phyloP scores from a whole-genome alignment of 2,888 invertebrate genomes.

The Brachyptera risi region DNA sequence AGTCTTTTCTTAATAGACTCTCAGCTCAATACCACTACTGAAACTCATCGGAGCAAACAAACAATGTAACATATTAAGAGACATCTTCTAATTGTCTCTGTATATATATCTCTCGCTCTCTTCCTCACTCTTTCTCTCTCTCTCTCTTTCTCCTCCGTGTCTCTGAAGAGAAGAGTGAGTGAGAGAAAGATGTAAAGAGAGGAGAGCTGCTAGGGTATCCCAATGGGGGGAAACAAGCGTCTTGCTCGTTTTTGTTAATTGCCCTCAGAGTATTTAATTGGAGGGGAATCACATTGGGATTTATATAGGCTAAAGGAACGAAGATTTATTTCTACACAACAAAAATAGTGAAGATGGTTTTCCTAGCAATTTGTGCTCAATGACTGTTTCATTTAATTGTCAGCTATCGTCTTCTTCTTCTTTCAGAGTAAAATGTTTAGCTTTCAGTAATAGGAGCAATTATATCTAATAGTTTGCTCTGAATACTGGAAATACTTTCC shows the following conservation, averaged over 20 bases:
- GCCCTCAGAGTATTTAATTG: slow-evolving; percentile 16
- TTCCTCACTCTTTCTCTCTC: not conserved
- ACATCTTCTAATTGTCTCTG: not conserved
- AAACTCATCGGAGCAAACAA: not conserved
- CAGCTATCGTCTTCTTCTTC: slow-evolving; percentile 14
- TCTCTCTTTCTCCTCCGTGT: not conserved
- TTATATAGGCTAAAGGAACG: slow-evolving; percentile 21
- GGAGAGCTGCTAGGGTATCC: not conserved
- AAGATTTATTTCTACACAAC: slow-evolving; percentile 11
- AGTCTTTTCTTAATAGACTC: slow-evolving; percentile 8
- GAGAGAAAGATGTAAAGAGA: not conserved
- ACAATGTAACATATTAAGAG: not conserved
- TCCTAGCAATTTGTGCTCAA: slow-evolving; percentile 19
- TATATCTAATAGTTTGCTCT: slow-evolving; percentile 19
- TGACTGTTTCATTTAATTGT: slow-evolving; percentile 21
- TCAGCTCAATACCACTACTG: not conserved
- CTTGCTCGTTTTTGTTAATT: slow-evolving; percentile 18
- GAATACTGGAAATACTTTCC: slow-evolving; percentile 13
- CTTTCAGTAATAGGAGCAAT: slow-evolving; percentile 19
- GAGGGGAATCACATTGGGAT: slow-evolving; percentile 20
- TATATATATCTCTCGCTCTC: too few relatives aligned
- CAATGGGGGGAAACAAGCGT: not conserved
- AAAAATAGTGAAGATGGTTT: slow-evolving; percentile 16
- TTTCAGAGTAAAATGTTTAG: slow-evolving; percentile 20
- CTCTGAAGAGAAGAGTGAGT: not conserved